Percentiles rank a stretch among this genome's conserved stretches.
These are phyloP conservation scores for Cossypha dichroa DNA, from an alignment of 2,797 vertebrate genomes.

Conservation along the genomic window DNA sequence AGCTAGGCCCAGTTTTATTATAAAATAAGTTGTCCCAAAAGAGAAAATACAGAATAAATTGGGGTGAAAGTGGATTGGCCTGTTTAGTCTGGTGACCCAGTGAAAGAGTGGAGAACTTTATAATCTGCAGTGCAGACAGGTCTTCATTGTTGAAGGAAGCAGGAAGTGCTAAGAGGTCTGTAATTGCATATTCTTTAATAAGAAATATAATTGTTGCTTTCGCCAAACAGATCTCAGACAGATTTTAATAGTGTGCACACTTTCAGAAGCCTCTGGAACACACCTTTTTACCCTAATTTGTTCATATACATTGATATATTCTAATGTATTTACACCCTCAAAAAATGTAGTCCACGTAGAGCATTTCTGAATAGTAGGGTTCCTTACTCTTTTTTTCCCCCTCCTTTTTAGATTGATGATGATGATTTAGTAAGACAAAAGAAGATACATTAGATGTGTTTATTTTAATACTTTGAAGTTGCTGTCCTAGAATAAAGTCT, in stretches of 20 bases:
- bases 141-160: constrained; percentile 63
- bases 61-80: constrained; percentile 12
- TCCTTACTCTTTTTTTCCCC: neutral
- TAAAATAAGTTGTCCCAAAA: neutral
- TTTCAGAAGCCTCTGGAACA: constrained; percentile 42
- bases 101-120: constrained; percentile 51
- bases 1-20: neutral
- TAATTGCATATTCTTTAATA: constrained; percentile 68
- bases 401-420: neutral
- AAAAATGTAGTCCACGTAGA: neutral
- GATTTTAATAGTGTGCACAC: constrained; percentile 43
- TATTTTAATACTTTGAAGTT: neutral
- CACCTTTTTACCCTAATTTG: constrained; percentile 54
- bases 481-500: neutral
- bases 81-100: constrained; percentile 58
- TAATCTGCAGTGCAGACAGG: constrained; percentile 61
- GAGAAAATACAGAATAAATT: constrained; percentile 44
- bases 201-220: constrained; percentile 66
- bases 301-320: constrained; percentile 54
- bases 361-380: neutral
- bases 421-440: neutral
- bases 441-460: neutral
- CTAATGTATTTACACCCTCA: constrained; percentile 4
- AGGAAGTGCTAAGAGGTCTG: constrained; percentile 59
- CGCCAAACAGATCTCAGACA: constrained; percentile 56